Percentiles rank a stretch among this genome's conserved stretches.
Conservation (phyloP, 1,140 invertebrate species). For the Cydia pomonella region DNA sequence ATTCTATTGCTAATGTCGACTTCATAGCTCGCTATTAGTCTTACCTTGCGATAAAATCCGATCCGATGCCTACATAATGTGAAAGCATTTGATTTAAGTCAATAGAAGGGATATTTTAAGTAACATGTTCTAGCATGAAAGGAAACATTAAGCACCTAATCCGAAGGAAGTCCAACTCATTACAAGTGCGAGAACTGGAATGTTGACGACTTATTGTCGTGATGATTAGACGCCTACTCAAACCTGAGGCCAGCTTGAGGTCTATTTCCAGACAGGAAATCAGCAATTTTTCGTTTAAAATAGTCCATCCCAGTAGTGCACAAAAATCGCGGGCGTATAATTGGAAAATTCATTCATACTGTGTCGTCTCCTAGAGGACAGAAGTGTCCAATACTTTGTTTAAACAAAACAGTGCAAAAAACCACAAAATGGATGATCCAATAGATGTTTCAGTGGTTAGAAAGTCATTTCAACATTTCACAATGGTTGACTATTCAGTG, state of each 20-base stretch:
- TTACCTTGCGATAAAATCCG: too few relatives aligned
- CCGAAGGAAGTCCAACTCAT: not conserved
- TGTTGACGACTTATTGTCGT: not conserved
- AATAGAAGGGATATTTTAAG: too few relatives aligned
- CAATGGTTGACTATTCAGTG: slow-evolving; percentile 85
- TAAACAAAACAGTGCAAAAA: slow-evolving; percentile 28
- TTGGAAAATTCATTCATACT: slow-evolving; percentile 59
- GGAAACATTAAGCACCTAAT: too few relatives aligned
- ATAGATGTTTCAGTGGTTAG: slow-evolving; percentile 82
- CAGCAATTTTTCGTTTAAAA: slow-evolving; percentile 59
- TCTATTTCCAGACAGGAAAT: slow-evolving; percentile 58
- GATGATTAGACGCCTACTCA: slow-evolving; percentile 14
- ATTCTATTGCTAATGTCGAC: too few relatives aligned
- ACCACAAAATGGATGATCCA: slow-evolving; percentile 22
- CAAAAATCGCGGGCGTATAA: slow-evolving; percentile 59
- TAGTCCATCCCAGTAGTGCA: slow-evolving; percentile 48
- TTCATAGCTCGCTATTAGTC: too few relatives aligned
- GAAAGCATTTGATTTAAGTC: too few relatives aligned
- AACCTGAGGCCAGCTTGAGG: slow-evolving; percentile 25
- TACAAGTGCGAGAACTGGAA: not conserved
- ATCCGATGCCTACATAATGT: too few relatives aligned
- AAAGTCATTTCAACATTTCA: slow-evolving; percentile 84
- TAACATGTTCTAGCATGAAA: too few relatives aligned
- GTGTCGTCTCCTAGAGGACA: slow-evolving; percentile 4
- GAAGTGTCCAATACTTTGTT: slow-evolving; percentile 34